Evolutionary conservation across 1,140 invertebrate species (phyloP).

Genomic region (Zaprionus kolodkinae): DNA sequence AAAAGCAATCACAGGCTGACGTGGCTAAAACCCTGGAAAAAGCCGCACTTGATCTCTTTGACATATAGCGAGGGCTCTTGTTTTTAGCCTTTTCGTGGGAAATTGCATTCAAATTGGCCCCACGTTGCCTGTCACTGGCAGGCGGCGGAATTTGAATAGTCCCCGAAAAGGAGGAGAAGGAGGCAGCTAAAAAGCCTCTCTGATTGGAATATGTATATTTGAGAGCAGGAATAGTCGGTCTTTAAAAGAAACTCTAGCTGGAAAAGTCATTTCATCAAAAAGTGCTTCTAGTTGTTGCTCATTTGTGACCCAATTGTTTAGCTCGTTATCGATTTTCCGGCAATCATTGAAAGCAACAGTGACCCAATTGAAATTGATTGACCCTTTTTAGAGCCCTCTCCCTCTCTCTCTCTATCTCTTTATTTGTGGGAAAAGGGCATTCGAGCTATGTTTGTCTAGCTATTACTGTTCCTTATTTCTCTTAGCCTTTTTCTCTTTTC

Average conservation of each 20-base stretch:
- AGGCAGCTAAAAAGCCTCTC: background rate
- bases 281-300: background rate
- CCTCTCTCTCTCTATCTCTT: background rate
- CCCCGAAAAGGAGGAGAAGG: background rate
- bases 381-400: background rate
- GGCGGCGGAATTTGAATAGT: background rate
- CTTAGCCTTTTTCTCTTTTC: background rate
- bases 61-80: background rate
- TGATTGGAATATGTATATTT: background rate
- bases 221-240: background rate
- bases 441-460: slow-evolving; percentile 10
- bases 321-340: slow-evolving; percentile 33
- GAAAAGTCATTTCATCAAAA: background rate
- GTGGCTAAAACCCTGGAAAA: background rate
- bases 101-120: slow-evolving; percentile 19
- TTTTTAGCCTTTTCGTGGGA: background rate
- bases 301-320: slow-evolving; percentile 27
- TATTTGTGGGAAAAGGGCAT: background rate
- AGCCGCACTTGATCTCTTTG: slow-evolving; percentile 4
- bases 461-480: too few relatives aligned
- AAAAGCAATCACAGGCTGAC: background rate
- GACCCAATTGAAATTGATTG: slow-evolving; percentile 23
- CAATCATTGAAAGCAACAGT: slow-evolving; percentile 10
- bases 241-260: background rate
- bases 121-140: slow-evolving; percentile 8